Evolutionary conservation across 2,113 vertebrate genomes (phyloP).

Genomic region (Gambusia affinis): DNA sequence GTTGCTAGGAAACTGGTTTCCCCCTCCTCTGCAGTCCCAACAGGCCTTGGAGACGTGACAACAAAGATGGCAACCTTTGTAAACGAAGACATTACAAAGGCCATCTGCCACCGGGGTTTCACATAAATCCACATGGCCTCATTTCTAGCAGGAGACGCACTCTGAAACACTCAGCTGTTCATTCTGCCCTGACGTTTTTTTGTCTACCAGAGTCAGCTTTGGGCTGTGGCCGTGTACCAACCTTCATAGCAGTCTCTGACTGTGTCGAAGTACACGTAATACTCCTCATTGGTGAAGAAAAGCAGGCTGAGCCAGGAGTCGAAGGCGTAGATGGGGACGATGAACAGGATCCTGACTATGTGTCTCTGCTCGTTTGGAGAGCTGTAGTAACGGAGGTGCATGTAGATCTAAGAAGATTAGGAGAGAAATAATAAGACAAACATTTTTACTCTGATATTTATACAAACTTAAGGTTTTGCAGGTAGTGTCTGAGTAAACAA

Average conservation of each 20-base stretch:
- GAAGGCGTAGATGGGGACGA: conserved; percentile 96
- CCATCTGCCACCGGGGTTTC: conserved; percentile 61
- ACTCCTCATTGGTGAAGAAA: conserved; percentile 98
- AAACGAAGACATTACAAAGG: conserved; percentile 62
- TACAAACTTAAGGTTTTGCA: neutral
- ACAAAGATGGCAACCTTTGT: conserved; percentile 78
- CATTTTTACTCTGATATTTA: neutral
- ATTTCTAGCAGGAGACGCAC: conserved; percentile 13
- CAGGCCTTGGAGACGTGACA: conserved; percentile 65
- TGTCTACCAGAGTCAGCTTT: neutral
- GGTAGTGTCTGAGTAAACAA: neutral
- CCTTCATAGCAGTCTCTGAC: conserved; percentile 97
- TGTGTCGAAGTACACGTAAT: conserved; percentile 96
- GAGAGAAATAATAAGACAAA: neutral
- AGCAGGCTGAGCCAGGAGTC: conserved; percentile 99
- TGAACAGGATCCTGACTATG: conserved; percentile 96
- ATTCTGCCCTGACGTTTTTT: neutral
- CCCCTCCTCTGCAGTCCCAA: conserved; percentile 66
- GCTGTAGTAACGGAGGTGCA: conserved; percentile 96
- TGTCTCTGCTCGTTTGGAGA: conserved; percentile 94
- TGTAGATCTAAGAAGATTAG: conserved; percentile 86
- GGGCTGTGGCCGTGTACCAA: conserved; percentile 62
- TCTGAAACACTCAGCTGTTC: neutral
- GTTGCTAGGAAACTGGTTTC: conserved; percentile 84
- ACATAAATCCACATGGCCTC: conserved; percentile 42